Conservation (phyloP, 2,797 vertebrate genomes). For the Meriones psammophilus region DNA sequence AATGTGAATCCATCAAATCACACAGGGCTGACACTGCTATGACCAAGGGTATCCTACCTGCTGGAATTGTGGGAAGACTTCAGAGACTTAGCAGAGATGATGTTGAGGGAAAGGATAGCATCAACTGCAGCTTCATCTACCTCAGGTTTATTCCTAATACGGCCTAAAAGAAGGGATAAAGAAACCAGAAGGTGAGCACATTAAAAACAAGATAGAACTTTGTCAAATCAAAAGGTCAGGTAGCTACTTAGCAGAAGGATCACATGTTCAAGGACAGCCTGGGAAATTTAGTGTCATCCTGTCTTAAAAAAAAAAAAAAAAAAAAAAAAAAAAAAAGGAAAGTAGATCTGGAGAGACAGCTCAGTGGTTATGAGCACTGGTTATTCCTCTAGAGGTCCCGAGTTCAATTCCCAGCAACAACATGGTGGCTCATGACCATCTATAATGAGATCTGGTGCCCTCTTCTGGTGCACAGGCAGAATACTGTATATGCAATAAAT, state of each 20-base stretch:
- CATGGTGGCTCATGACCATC: too few species aligned
- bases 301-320: not conserved
- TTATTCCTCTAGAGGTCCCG: too few species aligned
- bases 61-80: conserved; percentile 97
- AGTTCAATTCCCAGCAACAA: too few species aligned
- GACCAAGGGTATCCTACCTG: conserved; percentile 88
- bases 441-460: too few species aligned
- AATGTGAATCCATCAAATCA: fast-evolving
- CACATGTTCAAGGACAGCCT: not conserved
- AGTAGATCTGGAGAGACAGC: not conserved
- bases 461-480: too few species aligned
- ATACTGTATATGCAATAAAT: too few species aligned
- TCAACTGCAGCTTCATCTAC: conserved; percentile 95
- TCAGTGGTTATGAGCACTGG: too few species aligned
- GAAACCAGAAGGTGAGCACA: conserved; percentile 12
- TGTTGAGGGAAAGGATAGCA: conserved; percentile 97
- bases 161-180: conserved; percentile 88
- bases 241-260: not conserved
- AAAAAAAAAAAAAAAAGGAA: not conserved
- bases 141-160: conserved; percentile 96
- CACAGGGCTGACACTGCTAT: not conserved
- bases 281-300: not conserved
- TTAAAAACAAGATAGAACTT: conserved; percentile 5
- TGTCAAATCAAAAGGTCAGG: not conserved
- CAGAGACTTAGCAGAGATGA: conserved; percentile 98